Evolutionary conservation across 2,797 vertebrate genomes (phyloP), one percentile per base, ranked within the genome.

Genomic region (Falco rusticolus): DNA sequence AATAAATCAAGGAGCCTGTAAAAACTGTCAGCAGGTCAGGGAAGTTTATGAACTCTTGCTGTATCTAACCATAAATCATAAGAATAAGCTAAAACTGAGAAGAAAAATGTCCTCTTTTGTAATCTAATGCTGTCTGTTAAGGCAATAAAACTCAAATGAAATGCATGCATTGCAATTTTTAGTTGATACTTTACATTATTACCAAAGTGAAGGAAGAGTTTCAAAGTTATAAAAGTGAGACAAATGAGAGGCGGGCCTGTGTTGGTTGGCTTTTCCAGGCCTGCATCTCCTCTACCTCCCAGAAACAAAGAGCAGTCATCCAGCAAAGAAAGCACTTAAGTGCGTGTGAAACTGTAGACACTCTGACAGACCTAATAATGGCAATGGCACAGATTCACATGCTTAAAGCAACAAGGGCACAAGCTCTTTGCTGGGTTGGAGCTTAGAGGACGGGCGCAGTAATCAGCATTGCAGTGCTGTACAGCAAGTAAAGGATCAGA

Each of bases 41-140:
- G 98, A 98, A 98, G 98, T 98, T 99, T 99, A 98, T 98, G 98
- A 98, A 98, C 98, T 98, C 97, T 97, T 98, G 97, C 98, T 98
- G 98, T 97, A 98, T 98, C 98, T 98, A 98, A 98, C 98, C 97
- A 97, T 98, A 98, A 99, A 99, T 99, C 98, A 98, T 98, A 98
- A 97, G 98, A 98, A 98, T 98, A 98, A 97, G 98, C 98, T 98
- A 98, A 98, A 98, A 98, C 96, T 97, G 98, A 98, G 98, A 98
- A 98, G 98, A 98, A 98, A 98, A 98, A 98, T 98, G 97, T 98
- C 97, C 98, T 97, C 98, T 98, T 98, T 98, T 98, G 98, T 98
- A 98, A 98, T 98, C 98, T 98, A 98, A 98, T 98, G 97, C 98
- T 98, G 98, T 98, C 98, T 98, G 98, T 98, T 98, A 98, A 97